These are phyloP conservation scores for Notothenia rossii DNA, from an alignment of 2,113 vertebrate species.

Conservation along the genomic window DNA sequence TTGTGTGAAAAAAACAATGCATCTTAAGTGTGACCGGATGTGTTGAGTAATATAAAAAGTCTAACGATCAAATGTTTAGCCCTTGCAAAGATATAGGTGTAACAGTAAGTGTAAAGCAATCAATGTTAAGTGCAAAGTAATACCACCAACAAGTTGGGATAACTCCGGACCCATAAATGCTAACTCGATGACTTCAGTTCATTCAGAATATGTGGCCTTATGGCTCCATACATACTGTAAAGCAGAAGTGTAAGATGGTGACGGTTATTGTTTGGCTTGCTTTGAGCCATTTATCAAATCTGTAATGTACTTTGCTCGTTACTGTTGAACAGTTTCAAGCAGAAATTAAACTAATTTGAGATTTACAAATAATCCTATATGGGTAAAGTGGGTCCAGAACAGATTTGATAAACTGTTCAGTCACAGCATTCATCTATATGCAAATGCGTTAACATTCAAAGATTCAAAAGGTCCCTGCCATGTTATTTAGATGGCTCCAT, in stretches of 20 bases:
- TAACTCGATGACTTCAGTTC: background rate
- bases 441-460: conserved; percentile 10
- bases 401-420: background rate
- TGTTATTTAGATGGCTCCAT: conserved; percentile 12
- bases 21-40: background rate
- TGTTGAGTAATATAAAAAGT: conserved; percentile 19
- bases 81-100: conserved; percentile 42
- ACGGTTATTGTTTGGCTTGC: conserved; percentile 4
- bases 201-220: background rate
- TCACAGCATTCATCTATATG: conserved; percentile 12
- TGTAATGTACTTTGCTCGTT: background rate
- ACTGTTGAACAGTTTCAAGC: background rate
- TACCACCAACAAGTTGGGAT: background rate
- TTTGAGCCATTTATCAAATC: background rate
- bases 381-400: background rate
- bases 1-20: background rate
- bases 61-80: conserved; percentile 45
- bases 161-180: background rate
- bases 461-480: background rate
- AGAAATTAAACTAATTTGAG: background rate
- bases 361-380: background rate
- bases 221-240: background rate
- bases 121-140: background rate
- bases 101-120: background rate
- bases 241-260: background rate